Conservation (phyloP, 2,797 vertebrate genomes). For the Okamejei kenojei region DNA sequence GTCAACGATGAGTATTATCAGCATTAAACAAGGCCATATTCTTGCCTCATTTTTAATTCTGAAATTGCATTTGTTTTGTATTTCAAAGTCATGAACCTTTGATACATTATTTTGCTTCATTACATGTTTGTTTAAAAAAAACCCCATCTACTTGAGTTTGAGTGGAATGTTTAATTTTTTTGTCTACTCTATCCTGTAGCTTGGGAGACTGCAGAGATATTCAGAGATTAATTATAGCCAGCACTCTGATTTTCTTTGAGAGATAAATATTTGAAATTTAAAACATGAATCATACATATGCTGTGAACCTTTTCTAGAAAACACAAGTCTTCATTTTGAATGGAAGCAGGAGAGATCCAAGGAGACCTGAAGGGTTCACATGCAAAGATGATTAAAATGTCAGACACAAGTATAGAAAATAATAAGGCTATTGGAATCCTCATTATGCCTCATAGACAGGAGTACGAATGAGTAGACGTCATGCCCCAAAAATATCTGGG, state of each 20-base stretch:
- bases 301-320: not conserved
- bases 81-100: not conserved
- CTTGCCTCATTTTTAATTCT: not conserved
- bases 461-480: too few relatives aligned
- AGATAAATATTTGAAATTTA: not conserved
- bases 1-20: not conserved
- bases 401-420: too few relatives aligned
- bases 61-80: not conserved
- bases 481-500: too few relatives aligned
- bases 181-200: not conserved
- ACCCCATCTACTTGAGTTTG: not conserved
- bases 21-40: not conserved
- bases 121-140: constrained; percentile 8
- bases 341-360: not conserved
- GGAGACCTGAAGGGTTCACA: too few relatives aligned
- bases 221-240: not conserved
- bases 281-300: constrained; percentile 14
- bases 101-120: not conserved
- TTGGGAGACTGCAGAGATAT: not conserved
- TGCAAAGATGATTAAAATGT: too few relatives aligned
- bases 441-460: too few relatives aligned
- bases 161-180: not conserved
- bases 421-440: too few relatives aligned
- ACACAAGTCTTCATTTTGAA: not conserved
- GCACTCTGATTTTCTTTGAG: not conserved